A percentile compares a stretch with the other conserved stretches of the same genome.
phyloP scores from a whole-genome alignment of 2,888 invertebrate species.

The Podotricha telesiphe region DNA sequence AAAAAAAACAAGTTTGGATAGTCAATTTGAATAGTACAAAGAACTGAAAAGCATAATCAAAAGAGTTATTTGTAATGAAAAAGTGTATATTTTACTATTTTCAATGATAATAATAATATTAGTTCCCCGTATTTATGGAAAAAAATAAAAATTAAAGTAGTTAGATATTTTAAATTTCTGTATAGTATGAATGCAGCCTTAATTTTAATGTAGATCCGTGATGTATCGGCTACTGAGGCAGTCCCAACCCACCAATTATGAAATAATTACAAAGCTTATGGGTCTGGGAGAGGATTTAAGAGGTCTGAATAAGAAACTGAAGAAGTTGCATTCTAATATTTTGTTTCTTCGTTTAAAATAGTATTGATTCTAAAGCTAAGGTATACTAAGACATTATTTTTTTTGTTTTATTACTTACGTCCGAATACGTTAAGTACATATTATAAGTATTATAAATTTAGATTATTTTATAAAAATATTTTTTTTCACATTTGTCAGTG shows the following conservation, averaged over 20 bases:
- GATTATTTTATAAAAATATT: no score
- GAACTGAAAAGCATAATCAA: no score
- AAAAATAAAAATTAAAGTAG: no score
- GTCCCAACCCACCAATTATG: slow-evolving; percentile 71
- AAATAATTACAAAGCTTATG: slow-evolving; percentile 74
- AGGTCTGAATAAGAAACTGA: slow-evolving; percentile 22
- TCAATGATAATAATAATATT: no score
- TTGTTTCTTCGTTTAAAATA: neutral
- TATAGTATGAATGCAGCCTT: slow-evolving; percentile 46
- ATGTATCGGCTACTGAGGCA: slow-evolving; percentile 73
- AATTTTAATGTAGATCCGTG: slow-evolving; percentile 60
- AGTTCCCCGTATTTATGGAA: no score
- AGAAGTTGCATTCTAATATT: slow-evolving; percentile 12
- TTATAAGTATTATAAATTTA: neutral
- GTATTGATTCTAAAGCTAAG: neutral
- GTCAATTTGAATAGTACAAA: no score
- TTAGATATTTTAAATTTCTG: no score
- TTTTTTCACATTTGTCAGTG: no score
- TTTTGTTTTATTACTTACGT: neutral
- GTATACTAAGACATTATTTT: neutral
- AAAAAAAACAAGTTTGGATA: no score
- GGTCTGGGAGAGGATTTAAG: slow-evolving; percentile 46
- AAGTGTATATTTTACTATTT: no score
- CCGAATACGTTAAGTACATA: no score
- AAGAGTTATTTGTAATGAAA: no score